A percentile compares a stretch with the other conserved stretches of the same genome.
These are phyloP conservation scores for Rhegmatorhina hoffmannsi DNA, from an alignment of 2,113 vertebrate species.

Conservation along the genomic window DNA sequence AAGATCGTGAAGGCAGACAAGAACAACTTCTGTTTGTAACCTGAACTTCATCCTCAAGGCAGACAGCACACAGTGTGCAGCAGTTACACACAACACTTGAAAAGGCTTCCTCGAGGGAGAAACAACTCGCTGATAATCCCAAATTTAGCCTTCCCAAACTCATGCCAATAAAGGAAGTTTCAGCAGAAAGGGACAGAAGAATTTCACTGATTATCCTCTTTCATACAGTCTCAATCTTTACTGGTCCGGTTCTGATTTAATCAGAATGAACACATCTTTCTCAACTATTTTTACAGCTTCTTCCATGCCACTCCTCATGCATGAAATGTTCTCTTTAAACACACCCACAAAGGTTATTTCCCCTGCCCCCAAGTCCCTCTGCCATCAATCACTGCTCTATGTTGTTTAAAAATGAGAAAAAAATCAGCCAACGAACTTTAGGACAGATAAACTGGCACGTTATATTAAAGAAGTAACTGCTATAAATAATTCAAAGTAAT, in stretches of 20 bases:
- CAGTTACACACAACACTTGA: neutral
- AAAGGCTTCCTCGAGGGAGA: neutral
- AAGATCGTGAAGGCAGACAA: neutral
- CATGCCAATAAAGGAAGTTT: neutral
- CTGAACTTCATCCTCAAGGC: neutral
- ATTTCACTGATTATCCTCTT: neutral
- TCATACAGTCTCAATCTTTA: neutral
- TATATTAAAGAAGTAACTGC: neutral
- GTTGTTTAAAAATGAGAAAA: neutral
- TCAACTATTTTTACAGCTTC: neutral
- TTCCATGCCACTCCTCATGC: neutral
- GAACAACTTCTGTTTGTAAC: neutral
- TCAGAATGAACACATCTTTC: neutral
- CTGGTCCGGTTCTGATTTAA: neutral
- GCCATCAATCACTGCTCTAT: neutral
- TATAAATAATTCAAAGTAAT: constrained; percentile 8
- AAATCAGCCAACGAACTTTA: neutral
- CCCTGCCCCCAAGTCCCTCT: neutral
- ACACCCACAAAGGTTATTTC: neutral
- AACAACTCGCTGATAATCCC: neutral
- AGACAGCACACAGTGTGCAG: neutral
- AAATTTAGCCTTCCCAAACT: neutral
- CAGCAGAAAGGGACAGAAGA: neutral
- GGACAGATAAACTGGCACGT: neutral
- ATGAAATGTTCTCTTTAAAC: neutral